Base-by-base conservation (phyloP, 1,140 invertebrate species). In the Tenebrio molitor region DNA sequence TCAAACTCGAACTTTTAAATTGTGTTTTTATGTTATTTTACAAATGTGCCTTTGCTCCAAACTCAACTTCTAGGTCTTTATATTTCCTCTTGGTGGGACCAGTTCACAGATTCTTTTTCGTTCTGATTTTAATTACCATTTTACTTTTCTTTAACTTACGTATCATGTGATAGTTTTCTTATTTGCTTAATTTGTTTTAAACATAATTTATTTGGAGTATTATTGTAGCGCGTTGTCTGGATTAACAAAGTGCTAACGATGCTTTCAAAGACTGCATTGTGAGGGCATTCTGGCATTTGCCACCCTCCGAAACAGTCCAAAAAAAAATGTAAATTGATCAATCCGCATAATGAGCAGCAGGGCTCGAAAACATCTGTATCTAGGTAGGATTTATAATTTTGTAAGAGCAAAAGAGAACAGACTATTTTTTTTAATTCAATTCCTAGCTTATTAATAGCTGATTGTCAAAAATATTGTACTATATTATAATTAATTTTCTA, bases 141-240 rank as follows among this genome's bases (percentile, higher is more conserved):
- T 25, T 66, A 39, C 16, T 72, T 10, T 23, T 68, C n/a, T 69
- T 73, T 17, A 39, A 34, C 50, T 64, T 33, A 70, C 68, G 16
- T 65, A 44, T 21, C 67, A 63, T 74, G 72, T 74, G 72, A 74
- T 74, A 74, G 50, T 63, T n/a, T n/a, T 66, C 23, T 53, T 73
- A 39, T 50, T 74, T 62, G 63, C 21, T 50, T 66, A 67, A 65
- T 67, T 66, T 70, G 66, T 73, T 69, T 21, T 58, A 39, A 7
- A 72, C 71, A 68, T 14, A 36, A 53, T 62, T 62, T 63, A 63
- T 58, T 58, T 58, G 50, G 50, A 25, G 50, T 58, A 17, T 17
- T 46, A 46, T 46, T 46, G 42, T 39, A 39, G 36, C n/a, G 12
- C 36, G 4, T 5, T 39, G 12, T 8, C n/a, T 12, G 36, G 36